Conservation (phyloP, 1,140 invertebrate species). For the Amyelois transitella region DNA sequence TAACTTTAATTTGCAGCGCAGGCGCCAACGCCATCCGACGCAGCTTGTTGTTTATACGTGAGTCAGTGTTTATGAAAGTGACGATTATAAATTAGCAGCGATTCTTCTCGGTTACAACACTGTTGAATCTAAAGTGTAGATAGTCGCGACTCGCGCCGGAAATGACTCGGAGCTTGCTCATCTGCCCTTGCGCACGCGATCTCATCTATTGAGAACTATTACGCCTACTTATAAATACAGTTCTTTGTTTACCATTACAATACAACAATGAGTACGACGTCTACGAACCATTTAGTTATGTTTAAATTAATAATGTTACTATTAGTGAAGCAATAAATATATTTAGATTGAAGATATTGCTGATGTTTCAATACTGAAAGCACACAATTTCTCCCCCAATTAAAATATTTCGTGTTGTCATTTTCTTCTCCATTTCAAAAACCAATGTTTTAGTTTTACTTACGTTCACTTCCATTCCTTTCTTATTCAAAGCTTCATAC, state of each 20-base stretch:
- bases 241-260: conserved; percentile 4
- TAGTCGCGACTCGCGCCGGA: conserved; percentile 33
- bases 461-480: too few relatives aligned
- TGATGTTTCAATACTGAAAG: too few relatives aligned
- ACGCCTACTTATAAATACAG: background rate
- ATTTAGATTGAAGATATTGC: too few relatives aligned
- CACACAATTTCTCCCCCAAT: too few relatives aligned
- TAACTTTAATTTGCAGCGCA: background rate
- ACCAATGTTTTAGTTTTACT: too few relatives aligned
- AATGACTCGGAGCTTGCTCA: conserved; percentile 57
- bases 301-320: too few relatives aligned
- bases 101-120: conserved; percentile 51
- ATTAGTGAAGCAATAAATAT: too few relatives aligned
- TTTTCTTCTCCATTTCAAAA: too few relatives aligned
- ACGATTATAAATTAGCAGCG: conserved; percentile 65
- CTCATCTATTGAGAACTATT: conserved; percentile 26
- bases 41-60: conserved; percentile 40
- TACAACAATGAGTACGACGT: conserved; percentile 1
- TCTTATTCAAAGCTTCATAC: too few relatives aligned
- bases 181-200: conserved; percentile 48
- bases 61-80: conserved; percentile 63
- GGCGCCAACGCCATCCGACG: conserved; percentile 6
- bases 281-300: too few relatives aligned
- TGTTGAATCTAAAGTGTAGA: too few relatives aligned
- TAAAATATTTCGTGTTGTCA: too few relatives aligned